Base-by-base conservation (phyloP, 30 jellyfish, hydroid and myxozoan species). In the Chironex yamaguchii region DNA sequence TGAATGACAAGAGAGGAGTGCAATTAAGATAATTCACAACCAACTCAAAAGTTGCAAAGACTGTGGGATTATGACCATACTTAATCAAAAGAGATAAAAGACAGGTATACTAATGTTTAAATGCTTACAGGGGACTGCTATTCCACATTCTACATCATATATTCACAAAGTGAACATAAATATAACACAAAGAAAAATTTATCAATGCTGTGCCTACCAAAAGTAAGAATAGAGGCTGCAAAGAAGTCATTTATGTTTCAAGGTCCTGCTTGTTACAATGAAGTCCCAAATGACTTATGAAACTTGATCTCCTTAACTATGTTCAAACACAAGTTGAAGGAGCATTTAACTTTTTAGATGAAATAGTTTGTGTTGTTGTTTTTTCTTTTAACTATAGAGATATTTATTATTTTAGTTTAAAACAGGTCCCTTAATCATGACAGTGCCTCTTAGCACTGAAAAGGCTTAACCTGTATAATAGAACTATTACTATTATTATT, bases 191-290 rank as follows among this genome's bases (percentile, higher is more conserved):
- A 65, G 36, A 65, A 65, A 27, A 68, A 2, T 68, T 68, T 34
- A 4, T 68, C 82, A 68, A 2, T 65, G 79, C 79, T 66, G 24
- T 62, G 79, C 79, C 79, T 66, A 3, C 79, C 67, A 27, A 68
- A 4, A 34, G 67, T 68, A 28, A 68, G 67, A 34, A 68, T 29
- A 20, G 82, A 68, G 82, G 82, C 82, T 4, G 82, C 77, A 21
- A 63, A 63, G n/a, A 63, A 63, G 2, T 63, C 62, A 63, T 63
- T 63, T 63, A 2, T 2, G 64, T 68, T 29, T 34, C 82, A 68
- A 68, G 67, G 82, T 34, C 71, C 82, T 29, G 2, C 82, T 68
- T 68, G 82, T 34, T 68, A n/a, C 82, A 29, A 68, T 29, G 67
- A 68, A 30, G 62, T 33, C 23, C 82, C 67, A 29, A 68, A 31